Evolutionary conservation across 2,888 invertebrate genomes (phyloP).

Genomic region (Byasa hedistus): DNA sequence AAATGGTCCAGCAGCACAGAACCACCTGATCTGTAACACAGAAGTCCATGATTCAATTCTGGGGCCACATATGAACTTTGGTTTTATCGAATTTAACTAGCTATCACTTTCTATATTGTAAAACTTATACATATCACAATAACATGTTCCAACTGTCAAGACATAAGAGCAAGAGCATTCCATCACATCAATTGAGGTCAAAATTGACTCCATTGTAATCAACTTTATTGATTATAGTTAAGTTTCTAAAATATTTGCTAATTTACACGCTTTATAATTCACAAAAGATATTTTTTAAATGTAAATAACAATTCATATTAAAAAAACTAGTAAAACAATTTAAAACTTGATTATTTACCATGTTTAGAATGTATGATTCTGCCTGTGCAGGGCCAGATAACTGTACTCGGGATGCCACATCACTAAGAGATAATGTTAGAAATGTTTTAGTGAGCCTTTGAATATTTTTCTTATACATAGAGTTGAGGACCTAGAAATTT

Average conservation of each 20-base stretch:
- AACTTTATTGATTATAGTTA: not conserved
- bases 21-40: too few relatives aligned
- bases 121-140: too few relatives aligned
- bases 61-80: too few relatives aligned
- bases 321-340: constrained; percentile 75
- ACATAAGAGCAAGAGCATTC: too few relatives aligned
- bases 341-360: constrained; percentile 84
- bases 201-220: not conserved
- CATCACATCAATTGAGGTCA: too few relatives aligned
- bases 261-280: not conserved
- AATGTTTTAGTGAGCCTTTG: constrained; percentile 97
- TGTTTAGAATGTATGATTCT: constrained; percentile 95
- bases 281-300: not conserved
- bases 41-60: too few relatives aligned
- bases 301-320: not conserved
- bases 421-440: constrained; percentile 91
- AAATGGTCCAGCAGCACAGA: not conserved
- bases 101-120: too few relatives aligned
- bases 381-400: constrained; percentile 92
- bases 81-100: too few relatives aligned
- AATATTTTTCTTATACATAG: constrained; percentile 97
- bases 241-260: not conserved
- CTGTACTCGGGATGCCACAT: constrained; percentile 94
- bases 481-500: constrained; percentile 86
- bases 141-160: too few relatives aligned